phyloP scores from a whole-genome alignment of 1,140 invertebrate genomes.

The Lerema accius region DNA sequence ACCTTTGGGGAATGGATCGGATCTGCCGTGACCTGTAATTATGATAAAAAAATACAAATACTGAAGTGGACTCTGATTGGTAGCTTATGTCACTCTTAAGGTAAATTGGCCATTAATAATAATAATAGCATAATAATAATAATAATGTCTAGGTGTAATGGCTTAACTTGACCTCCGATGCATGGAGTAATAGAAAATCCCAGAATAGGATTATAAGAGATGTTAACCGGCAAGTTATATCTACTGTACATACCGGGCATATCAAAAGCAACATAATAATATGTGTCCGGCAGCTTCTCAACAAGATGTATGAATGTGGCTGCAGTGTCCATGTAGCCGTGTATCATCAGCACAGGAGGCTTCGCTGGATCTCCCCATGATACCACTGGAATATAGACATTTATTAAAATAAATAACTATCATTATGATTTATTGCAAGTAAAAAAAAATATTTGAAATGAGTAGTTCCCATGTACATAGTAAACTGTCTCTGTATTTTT shows the following conservation, averaged over 20 bases:
- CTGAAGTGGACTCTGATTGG: no score
- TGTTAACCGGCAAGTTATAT: no score
- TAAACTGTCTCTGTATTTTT: no score
- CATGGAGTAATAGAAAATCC: no score
- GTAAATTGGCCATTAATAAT: no score
- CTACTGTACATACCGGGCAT: constrained; percentile 86
- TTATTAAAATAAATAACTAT: neutral
- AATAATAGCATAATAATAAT: no score
- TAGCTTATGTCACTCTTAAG: no score
- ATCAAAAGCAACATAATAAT: constrained; percentile 85
- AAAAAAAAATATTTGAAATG: constrained; percentile 66
- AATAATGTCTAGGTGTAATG: no score
- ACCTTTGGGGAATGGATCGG: constrained; percentile 83
- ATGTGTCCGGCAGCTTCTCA: constrained; percentile 79
- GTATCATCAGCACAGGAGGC: constrained; percentile 83
- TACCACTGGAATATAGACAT: constrained; percentile 83
- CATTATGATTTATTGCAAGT: neutral
- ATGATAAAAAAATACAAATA: no score
- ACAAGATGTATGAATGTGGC: constrained; percentile 86
- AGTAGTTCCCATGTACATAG: no score
- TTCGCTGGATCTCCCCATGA: constrained; percentile 83
- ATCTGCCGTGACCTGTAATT: constrained; percentile 80
- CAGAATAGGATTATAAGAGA: no score
- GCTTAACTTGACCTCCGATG: no score
- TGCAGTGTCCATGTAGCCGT: constrained; percentile 86